Base-by-base conservation (phyloP, 2,113 vertebrate genomes). In the Cinclus cinclus region DNA sequence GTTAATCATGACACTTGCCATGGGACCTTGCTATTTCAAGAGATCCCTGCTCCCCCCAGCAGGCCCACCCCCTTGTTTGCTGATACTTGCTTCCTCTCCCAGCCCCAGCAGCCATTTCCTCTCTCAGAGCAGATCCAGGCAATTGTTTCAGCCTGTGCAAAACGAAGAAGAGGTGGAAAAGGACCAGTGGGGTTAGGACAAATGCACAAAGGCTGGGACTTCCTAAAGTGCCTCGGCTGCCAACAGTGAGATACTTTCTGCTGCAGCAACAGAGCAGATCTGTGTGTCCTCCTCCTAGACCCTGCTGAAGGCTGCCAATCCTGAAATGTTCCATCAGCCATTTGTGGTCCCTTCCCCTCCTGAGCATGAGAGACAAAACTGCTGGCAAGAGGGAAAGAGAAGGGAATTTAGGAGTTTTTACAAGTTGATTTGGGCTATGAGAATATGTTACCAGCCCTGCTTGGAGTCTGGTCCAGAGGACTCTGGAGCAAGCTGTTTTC, bases 51-150 rank as follows among this genome's bases (percentile, higher is more conserved):
- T 65, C 47, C 25, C 64, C 13, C 2, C 42, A 3, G 2, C n/a
- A 13, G 55, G 31, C 58, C 27, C 58, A 65, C 31, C 37, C 42
- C 67, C 82, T 58, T 74, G 59, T 77, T 88, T 77, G n/a, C 67
- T 42, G 6, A 59, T 15, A 23, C 68, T 90, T 60, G 58, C 53
- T 91, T 91, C 75, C 84, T 77, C 59, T 69, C 64, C 60, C 74
- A 69, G 55, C 65, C 55, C 53, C 80, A 70, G 83, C 73, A 67
- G 67, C 74, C 70, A 4, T 90, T 90, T 93, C 85, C 90, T 88
- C 55, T 46, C 59, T 62, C 52, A 22, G n/a, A 70, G 76, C 71
- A 77, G 71, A 49, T 46, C 85, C 59, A 77, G 79, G 71, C 69
- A 50, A 35, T 90, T 85, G 83, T 87, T 92, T 81, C 60, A 89